Evolutionary conservation across 2,888 invertebrate species (phyloP), one percentile per base, ranked within the genome.

Genomic region (Chirona hameri): DNA sequence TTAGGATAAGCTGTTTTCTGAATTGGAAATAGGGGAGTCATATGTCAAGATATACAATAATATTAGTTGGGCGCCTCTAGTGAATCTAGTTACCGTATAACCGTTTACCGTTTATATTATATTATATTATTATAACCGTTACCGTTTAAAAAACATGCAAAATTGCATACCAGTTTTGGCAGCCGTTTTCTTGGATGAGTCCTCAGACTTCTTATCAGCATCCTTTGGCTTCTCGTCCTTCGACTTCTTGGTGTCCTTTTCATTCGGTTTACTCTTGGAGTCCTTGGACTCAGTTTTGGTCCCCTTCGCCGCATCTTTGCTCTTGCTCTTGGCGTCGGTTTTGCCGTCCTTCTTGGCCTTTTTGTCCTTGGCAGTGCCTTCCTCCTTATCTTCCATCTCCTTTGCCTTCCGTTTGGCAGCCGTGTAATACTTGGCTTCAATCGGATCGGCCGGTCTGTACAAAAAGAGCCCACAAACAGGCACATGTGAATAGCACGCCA

Each of bases 321-420:
- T n/a, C 60, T 60, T 60, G 9, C n/a, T 60, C 7, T n/a, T 60
- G n/a, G 5, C 10, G 29, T 46, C 76, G 24, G 46, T 24, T 31
- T 76, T 39, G 24, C 7, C 27, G 7, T 76, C 39, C 46, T 76
- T 76, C 2, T 76, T 39, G 24, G 24, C 21, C 46, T 29, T 15
- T 15, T 21, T 46, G 52, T 52, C 39, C 39, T 39, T 39, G 39
- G 39, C 39, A 5, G 7, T 18, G 29, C 72, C 76, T 1, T 76
- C 76, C 0, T 76, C 76, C 46, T 76, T 39, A 1, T 46, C 46
- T 10, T 76, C 76, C 39, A 46, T 46, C 24, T 76, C 76, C 12
- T 76, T 76, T 9, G 76, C 76, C 76, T 76, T 76, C 46, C 76
- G 39, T 46, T 76, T 76, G 10, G 76, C 76, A 10, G 39, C 46